Percentiles rank a stretch among this genome's conserved stretches.
Evolutionary conservation across 2,888 invertebrate species (phyloP).

Genomic region (Amaurobius ferox): DNA sequence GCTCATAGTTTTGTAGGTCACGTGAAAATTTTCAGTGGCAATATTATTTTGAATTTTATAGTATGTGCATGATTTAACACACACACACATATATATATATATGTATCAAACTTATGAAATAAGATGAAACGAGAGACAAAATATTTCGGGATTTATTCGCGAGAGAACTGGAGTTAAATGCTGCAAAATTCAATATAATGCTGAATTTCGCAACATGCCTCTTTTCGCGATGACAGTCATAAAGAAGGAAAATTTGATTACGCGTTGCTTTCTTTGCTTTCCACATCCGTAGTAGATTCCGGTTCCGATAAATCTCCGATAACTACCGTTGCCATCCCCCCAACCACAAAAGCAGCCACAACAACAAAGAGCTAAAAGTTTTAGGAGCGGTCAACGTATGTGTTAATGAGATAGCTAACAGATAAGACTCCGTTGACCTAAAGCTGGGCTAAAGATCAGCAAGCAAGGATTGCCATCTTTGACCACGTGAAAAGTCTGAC

Average conservation of each 20-base stretch:
- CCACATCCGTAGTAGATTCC: conserved; percentile 25
- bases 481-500: not conserved
- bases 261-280: conserved; percentile 27
- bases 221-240: conserved; percentile 30
- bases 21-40: no score
- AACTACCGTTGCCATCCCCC: conserved; percentile 59
- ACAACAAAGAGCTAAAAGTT: conserved; percentile 69
- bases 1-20: no score
- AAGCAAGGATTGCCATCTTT: conserved; percentile 38
- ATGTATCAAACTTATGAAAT: no score
- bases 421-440: conserved; percentile 66
- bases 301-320: conserved; percentile 61
- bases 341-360: conserved; percentile 54
- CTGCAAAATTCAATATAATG: not conserved
- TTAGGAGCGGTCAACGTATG: conserved; percentile 69
- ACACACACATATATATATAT: no score
- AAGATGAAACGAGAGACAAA: no score
- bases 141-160: no score
- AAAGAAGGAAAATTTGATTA: conserved; percentile 47
- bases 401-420: conserved; percentile 71
- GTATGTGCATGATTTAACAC: no score
- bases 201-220: conserved; percentile 3
- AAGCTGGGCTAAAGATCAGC: conserved; percentile 9
- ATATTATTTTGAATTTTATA: no score
- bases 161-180: not conserved